A percentile compares a stretch with the other conserved stretches of the same genome.
Conservation (phyloP, 2,113 vertebrate genomes). For the Malurus melanocephalus region DNA sequence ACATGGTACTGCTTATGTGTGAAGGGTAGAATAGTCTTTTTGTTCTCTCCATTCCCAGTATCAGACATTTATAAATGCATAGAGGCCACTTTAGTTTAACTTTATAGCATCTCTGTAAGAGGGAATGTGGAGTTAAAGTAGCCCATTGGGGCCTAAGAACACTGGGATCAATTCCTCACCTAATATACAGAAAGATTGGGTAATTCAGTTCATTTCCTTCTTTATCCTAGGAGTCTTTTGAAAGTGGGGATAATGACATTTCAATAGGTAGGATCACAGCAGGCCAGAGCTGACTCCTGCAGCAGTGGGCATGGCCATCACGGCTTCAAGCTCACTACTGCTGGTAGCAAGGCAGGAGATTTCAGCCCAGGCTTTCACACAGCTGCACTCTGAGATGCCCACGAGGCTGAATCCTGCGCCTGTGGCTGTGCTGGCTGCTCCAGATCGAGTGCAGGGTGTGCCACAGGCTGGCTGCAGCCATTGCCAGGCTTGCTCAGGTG, state of each 20-base stretch:
- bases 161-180: background rate
- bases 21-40: background rate
- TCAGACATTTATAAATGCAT: background rate
- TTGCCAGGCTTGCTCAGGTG: accelerated
- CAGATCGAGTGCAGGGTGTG: background rate
- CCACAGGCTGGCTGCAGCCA: background rate
- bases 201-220: background rate
- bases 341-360: background rate
- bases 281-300: background rate
- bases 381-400: background rate
- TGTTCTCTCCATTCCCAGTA: background rate
- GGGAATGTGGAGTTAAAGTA: background rate
- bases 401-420: background rate
- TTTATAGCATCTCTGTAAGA: background rate
- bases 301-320: background rate
- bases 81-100: background rate
- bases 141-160: background rate
- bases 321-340: background rate
- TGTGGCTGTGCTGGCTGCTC: background rate
- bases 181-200: background rate
- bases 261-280: background rate
- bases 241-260: background rate
- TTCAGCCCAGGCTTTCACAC: background rate
- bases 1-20: background rate
- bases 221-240: background rate